Base-by-base conservation (phyloP, 2,888 invertebrate species). In the Beris morrisii region DNA sequence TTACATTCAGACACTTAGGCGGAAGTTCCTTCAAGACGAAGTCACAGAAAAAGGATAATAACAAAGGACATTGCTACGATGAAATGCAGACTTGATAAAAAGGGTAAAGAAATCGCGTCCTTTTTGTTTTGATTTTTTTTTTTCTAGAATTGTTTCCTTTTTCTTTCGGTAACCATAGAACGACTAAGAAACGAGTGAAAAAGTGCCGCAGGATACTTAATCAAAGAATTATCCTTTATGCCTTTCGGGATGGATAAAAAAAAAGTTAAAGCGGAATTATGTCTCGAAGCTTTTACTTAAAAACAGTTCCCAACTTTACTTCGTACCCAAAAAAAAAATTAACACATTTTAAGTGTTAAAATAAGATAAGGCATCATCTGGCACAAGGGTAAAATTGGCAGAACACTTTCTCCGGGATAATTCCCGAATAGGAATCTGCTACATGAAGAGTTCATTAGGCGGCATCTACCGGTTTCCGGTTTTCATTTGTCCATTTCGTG, bases 181-280 rank as follows among this genome's bases (percentile, higher is more conserved):
- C 38, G 32, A 59, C 30, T 11, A 50, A 48, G 48, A 59, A 32
- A n/a, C 32, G 48, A 59, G 59, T 48, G 38, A 48, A 59, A 59
- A 59, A 59, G 59, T 48, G 59, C 59, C 59, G 59, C 59, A 59
- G 59, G 59, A 59, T 59, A 59, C 59, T 59, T 59, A 59, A 59
- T 59, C 59, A 59, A 59, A 48, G 59, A 59, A 59, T 59, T 59
- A 59, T 59, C 59, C 50, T 59, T 59, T 59, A 38, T 32, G 31
- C 44, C 48, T 38, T 38, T 38, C 38, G 5, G 22, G 22, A 3
- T 22, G 22, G 22, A 22, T 22, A 22, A 22, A 22, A 22, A 22
- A 22, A 22, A 22, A 22, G 38, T 56, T 56, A 56, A 43, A 52
- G 52, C 52, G 28, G 22, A 56, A 43, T 38, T 56, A 38, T 38